Percentiles rank a stretch among this genome's conserved stretches.
Evolutionary conservation across 2,888 invertebrate genomes (phyloP).

Genomic region (Saturnia japonica): DNA sequence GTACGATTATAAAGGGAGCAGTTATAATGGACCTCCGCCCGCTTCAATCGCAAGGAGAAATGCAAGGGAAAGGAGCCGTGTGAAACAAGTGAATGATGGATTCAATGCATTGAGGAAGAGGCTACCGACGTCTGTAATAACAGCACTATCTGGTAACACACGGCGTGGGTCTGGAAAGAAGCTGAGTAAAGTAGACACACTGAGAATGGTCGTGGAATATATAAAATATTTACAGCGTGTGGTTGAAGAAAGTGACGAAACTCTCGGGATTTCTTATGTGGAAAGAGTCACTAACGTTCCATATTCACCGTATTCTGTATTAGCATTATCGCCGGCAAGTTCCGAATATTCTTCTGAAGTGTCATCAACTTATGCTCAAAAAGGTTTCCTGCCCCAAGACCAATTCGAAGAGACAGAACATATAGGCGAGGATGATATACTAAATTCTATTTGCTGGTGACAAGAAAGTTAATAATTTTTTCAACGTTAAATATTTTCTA

Average conservation of each 20-base stretch:
- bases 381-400: constrained; percentile 45
- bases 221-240: constrained; percentile 90
- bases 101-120: constrained; percentile 93
- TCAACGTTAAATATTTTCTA: constrained; percentile 41
- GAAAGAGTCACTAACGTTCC: constrained; percentile 36
- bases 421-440: constrained; percentile 92
- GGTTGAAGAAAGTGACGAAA: constrained; percentile 86
- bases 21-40: constrained; percentile 84
- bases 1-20: constrained; percentile 84
- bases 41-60: constrained; percentile 94
- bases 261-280: constrained; percentile 55
- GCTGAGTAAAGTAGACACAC: constrained; percentile 94
- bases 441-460: constrained; percentile 90
- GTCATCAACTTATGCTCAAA: constrained; percentile 63
- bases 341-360: constrained; percentile 85
- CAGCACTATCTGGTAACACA: constrained; percentile 83
- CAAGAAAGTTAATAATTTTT: constrained; percentile 81
- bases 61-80: constrained; percentile 96
- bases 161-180: constrained; percentile 91
- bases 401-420: constrained; percentile 76
- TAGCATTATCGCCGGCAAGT: constrained; percentile 85
- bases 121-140: constrained; percentile 90
- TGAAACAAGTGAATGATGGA: constrained; percentile 96
- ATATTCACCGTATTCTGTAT: constrained; percentile 71
- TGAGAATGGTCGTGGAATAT: constrained; percentile 94